Base-by-base conservation (phyloP, 2,113 vertebrate genomes). In the Hucho hucho region DNA sequence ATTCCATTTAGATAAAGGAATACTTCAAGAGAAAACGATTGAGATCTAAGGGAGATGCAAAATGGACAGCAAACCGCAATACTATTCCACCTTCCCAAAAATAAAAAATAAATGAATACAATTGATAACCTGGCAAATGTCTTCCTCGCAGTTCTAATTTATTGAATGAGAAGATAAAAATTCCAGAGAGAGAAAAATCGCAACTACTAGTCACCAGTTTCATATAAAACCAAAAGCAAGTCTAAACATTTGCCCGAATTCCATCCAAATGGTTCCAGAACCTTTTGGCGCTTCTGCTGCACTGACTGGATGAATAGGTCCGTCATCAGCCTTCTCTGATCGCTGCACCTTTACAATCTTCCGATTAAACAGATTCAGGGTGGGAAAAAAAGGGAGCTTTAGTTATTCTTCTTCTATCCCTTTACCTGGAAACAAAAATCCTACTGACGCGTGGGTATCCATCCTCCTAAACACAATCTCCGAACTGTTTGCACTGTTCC, bases 1-100 rank as follows among this genome's bases (percentile, higher is more conserved):
- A 95, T 99, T 98, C 97, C 97, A 99, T 99, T 95, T 97, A 99
- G 96, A 96, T 95, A 82, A 87, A 86, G 88, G 91, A 91, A 93
- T 93, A 92, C 94, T 95, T 94, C 37, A 43, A 43, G 93, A 85
- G 92, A 85, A 53, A 91, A 89, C 81, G 86, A 90, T 85, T 74
- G 83, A 90, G 81, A 75, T 76, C 70, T 81, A 87, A 85, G 82
- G 65, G 69, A 82, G 87, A 86, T 86, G 20, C 77, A 29, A 66
- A 79, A 83, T 69, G 81, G 43, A 76, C 64, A 64, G 66, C 67
- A 81, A 82, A 68, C 61, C 80, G 67, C 87, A 86, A 84, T 81
- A 47, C 46, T 73, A 78, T 67, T 43, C 72, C 87, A 75, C 77
- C 84, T 79, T 64, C 77, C 28, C 6, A 56, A 28, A 63, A 0